phyloP scores from a whole-genome alignment of 2,797 vertebrate species.

The Dipus sagitta region DNA sequence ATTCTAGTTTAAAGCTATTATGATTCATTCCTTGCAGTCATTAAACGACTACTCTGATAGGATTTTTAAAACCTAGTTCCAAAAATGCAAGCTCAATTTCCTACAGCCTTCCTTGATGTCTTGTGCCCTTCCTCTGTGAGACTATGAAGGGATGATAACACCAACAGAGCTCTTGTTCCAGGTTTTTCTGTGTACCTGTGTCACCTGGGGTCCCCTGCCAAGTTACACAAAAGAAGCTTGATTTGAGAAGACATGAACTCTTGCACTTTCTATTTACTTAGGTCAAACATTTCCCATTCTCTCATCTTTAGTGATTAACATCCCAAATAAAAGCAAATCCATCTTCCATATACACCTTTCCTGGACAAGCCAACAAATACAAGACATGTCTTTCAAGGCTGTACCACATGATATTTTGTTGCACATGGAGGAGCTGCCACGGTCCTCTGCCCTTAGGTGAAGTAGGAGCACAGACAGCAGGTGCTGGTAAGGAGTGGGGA shows the following conservation, averaged over 20 bases:
- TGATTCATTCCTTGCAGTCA: not conserved
- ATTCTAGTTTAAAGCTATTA: constrained; percentile 9
- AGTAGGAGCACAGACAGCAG: too few relatives aligned
- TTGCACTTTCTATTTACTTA: not conserved
- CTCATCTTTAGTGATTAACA: not conserved
- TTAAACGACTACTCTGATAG: not conserved
- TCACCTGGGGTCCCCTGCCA: not conserved
- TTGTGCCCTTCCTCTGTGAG: not conserved
- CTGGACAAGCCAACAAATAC: not conserved
- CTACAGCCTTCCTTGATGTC: not conserved
- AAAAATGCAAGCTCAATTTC: not conserved
- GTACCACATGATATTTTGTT: too few relatives aligned
- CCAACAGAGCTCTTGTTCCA: constrained; percentile 1
- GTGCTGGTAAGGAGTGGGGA: not conserved
- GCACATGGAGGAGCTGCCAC: not conserved
- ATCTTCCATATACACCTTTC: not conserved
- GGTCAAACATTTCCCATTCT: constrained; percentile 14
- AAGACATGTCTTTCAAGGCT: not conserved
- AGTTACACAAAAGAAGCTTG: constrained; percentile 31
- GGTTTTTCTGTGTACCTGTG: not conserved
- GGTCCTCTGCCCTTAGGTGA: not conserved
- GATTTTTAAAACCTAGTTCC: constrained; percentile 25
- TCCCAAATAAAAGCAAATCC: constrained; percentile 30
- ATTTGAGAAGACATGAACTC: constrained; percentile 41
- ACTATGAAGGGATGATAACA: not conserved